Percentiles rank a stretch among this genome's conserved stretches.
Conservation (phyloP, 2,113 vertebrate species). For the Dasyornis broadbenti region DNA sequence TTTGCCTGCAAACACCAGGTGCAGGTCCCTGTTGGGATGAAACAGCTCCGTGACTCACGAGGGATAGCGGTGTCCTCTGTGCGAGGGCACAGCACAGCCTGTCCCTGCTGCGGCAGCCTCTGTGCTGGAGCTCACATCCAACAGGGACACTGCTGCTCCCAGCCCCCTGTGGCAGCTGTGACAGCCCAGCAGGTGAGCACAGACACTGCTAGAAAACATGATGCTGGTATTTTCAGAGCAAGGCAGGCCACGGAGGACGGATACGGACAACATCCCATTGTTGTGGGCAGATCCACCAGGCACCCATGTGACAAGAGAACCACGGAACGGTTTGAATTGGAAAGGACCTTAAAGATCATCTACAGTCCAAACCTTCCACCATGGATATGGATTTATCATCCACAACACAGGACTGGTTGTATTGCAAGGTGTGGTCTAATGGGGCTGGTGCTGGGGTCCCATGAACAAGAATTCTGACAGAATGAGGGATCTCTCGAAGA, state of each 20-base stretch:
- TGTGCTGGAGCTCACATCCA: neutral
- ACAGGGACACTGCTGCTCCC: neutral
- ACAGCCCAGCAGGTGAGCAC: neutral
- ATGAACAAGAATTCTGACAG: neutral
- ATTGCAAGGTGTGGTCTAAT: neutral
- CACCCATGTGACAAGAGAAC: fast-evolving
- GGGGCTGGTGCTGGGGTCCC: neutral
- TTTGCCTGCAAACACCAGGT: neutral
- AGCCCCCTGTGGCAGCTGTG: neutral
- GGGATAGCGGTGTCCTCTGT: neutral
- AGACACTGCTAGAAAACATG: neutral
- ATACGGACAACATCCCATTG: fast-evolving
- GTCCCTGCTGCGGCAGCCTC: neutral
- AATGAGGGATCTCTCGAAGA: neutral
- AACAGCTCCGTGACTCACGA: neutral
- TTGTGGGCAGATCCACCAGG: neutral
- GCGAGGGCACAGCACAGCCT: neutral
- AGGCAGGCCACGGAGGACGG: neutral
- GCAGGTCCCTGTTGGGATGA: neutral
- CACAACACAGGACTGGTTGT: neutral
- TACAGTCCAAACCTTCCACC: neutral
- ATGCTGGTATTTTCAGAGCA: fast-evolving
- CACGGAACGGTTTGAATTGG: neutral
- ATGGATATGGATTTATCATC: neutral
- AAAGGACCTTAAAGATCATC: neutral